phyloP scores from a whole-genome alignment of 2,113 vertebrate genomes.

The Oryzias javanicus region DNA sequence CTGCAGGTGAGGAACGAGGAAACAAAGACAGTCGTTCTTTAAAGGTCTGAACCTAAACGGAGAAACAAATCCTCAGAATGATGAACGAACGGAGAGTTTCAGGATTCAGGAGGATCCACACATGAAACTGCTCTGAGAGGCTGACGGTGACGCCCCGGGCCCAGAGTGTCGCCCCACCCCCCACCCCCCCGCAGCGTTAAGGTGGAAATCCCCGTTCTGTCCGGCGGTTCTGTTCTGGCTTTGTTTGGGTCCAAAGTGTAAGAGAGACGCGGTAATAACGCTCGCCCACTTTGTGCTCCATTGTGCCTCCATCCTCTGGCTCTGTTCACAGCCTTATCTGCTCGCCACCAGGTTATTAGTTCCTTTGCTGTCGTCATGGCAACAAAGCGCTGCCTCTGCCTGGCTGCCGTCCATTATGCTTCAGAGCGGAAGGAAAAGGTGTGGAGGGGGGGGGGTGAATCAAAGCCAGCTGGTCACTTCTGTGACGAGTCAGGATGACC shows the following conservation, averaged over 20 bases:
- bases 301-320: constrained; percentile 41
- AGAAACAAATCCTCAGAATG: no score
- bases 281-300: constrained; percentile 34
- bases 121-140: no score
- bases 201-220: not conserved
- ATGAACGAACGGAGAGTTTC: no score
- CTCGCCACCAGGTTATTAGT: constrained; percentile 76
- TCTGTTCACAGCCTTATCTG: constrained; percentile 70
- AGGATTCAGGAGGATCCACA: no score
- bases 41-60: no score
- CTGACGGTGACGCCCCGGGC: not conserved
- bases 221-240: not conserved
- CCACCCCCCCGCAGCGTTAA: no score
- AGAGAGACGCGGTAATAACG: constrained; percentile 24
- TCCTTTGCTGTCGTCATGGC: constrained; percentile 75
- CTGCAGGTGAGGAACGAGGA: no score
- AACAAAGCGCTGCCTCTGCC: constrained; percentile 72
- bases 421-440: constrained; percentile 34
- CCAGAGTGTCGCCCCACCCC: not conserved
- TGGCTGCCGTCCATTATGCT: constrained; percentile 70
- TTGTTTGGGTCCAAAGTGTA: constrained; percentile 1
- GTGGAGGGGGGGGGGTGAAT: constrained; percentile 31
- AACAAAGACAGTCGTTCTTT: no score
- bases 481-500: constrained; percentile 38
- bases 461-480: constrained; percentile 50